Evolutionary conservation across 1,140 invertebrate genomes (phyloP).

Genomic region (Ooceraea biroi): DNA sequence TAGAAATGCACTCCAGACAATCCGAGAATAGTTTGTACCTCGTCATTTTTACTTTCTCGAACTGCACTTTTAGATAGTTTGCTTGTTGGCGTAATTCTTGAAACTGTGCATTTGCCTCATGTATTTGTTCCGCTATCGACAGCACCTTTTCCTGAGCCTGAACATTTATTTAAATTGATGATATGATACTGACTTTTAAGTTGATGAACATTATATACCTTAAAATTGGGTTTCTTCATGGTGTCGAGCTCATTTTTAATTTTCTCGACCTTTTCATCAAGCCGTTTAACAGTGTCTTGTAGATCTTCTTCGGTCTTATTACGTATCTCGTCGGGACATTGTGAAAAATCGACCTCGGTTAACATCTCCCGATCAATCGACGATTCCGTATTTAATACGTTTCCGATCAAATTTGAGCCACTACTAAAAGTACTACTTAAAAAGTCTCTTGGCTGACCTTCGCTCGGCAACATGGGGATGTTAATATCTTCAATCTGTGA

Average conservation of each 20-base stretch:
- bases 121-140: constrained; percentile 69
- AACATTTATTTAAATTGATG: constrained; percentile 55
- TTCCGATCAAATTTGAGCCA: constrained; percentile 8
- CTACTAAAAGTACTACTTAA: not conserved
- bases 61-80: constrained; percentile 94
- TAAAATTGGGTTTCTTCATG: constrained; percentile 97
- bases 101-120: constrained; percentile 96
- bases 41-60: constrained; percentile 96
- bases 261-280: constrained; percentile 92
- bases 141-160: constrained; percentile 45
- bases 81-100: constrained; percentile 94
- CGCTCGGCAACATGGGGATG: constrained; percentile 89
- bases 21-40: constrained; percentile 94
- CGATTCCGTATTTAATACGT: not conserved
- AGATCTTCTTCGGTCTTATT: constrained; percentile 93
- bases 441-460: not conserved
- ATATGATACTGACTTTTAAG: not conserved
- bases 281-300: constrained; percentile 91
- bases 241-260: constrained; percentile 93
- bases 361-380: not conserved
- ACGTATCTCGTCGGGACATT: constrained; percentile 90
- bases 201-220: constrained; percentile 84
- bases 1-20: constrained; percentile 97
- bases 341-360: constrained; percentile 90
- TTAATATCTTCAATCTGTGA: constrained; percentile 94